Evolutionary conservation across 2,888 invertebrate genomes (phyloP), one percentile per base, ranked within the genome.

Genomic region (Nesidiocoris tenuis): DNA sequence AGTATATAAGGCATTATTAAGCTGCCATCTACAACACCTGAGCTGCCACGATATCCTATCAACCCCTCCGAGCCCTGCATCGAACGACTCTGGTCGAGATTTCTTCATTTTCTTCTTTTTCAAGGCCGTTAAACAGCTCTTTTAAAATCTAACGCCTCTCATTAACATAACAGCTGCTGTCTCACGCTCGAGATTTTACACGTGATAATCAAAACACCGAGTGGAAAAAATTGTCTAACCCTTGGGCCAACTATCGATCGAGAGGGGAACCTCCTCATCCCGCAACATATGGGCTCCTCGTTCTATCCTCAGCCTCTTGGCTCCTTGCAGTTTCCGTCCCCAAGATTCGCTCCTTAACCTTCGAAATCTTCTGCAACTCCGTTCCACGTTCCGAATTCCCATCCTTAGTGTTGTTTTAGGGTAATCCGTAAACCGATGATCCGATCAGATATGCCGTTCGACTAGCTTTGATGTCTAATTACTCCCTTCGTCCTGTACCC

Each of bases 201-300:
- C 19, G 59, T 57, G 59, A 12, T 59, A 70, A 18, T 3, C 7
- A 63, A 21, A 59, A 23, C 3, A 3, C 5, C 39, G 39, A 12
- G 12, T 39, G 39, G 12, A 72, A 70, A 72, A 72, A 61, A 25
- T 18, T 25, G 2, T 39, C 39, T 39, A 39, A 18, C 61, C 54
- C 61, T 72, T 72, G 72, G 61, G 72, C 61, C 72, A 57, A 57
- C 72, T 72, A 72, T 72, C 72, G 72, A 72, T 72, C 72, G 54
- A 56, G 67, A 3, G 66, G n/a, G 39, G 39, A 39, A 25, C 54
- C 56, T 18, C 63, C 70, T 70, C 70, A 23, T 70, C 70, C 63
- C 72, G 63, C 72, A 72, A 72, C 72, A 72, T 72, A 72, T 72
- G 72, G 72, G 72, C 72, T 63, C 23, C 71, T 59, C 59, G 59